phyloP scores from a whole-genome alignment of 2,797 vertebrate genomes.

The Sciaenops ocellatus region DNA sequence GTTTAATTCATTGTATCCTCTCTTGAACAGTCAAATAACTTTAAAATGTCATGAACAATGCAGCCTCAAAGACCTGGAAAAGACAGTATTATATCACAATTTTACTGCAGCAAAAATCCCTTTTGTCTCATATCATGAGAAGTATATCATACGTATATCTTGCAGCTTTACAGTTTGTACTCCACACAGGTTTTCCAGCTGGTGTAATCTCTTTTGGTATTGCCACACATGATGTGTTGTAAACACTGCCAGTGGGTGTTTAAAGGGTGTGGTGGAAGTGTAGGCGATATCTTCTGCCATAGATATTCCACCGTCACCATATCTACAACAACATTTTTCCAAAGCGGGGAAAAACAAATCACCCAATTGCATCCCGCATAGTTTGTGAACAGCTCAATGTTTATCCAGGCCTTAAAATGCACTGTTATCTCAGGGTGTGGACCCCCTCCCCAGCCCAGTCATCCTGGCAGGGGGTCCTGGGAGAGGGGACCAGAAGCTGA shows the following conservation, averaged over 20 bases:
- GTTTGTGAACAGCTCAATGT: slow-evolving; percentile 63
- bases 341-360: slow-evolving; percentile 59
- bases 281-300: slow-evolving; percentile 25
- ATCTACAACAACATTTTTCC: slow-evolving; percentile 66
- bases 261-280: slow-evolving; percentile 36
- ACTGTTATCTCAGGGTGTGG: slow-evolving; percentile 81
- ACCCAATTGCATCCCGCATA: slow-evolving; percentile 52
- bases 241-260: slow-evolving; percentile 28
- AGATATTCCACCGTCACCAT: slow-evolving; percentile 41
- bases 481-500: slow-evolving; percentile 78
- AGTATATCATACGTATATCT: background rate
- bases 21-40: background rate
- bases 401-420: slow-evolving; percentile 78
- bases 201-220: slow-evolving; percentile 18
- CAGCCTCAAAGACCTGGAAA: background rate
- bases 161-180: background rate
- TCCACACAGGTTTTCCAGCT: slow-evolving; percentile 3
- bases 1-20: background rate
- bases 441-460: slow-evolving; percentile 49
- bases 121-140: background rate
- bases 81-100: background rate
- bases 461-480: slow-evolving; percentile 79
- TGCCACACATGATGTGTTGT: slow-evolving; percentile 2
- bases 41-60: background rate
- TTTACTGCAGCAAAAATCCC: background rate